Evolutionary conservation across 2,113 vertebrate species (phyloP).

Genomic region (Phalacrocorax brasilianus): DNA sequence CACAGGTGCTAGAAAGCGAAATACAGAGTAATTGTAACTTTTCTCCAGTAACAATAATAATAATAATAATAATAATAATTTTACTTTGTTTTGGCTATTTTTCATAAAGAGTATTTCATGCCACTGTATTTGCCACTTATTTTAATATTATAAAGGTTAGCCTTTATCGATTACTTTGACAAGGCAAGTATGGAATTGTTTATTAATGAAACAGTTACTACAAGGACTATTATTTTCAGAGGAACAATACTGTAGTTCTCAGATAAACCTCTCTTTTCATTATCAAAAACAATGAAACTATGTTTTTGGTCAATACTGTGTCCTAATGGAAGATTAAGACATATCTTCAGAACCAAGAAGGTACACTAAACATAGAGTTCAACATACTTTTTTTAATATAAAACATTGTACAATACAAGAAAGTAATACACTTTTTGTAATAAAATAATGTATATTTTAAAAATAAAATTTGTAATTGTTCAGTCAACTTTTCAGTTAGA

Average conservation of each 20-base stretch:
- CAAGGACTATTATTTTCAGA: not conserved
- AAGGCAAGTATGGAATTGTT: not conserved
- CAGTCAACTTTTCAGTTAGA: not conserved
- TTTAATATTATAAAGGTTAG: not conserved
- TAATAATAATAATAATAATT: not conserved
- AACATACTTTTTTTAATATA: not conserved
- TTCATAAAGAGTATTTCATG: not conserved
- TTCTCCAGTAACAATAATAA: not conserved
- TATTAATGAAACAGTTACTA: not conserved
- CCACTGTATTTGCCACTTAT: not conserved
- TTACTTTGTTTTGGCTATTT: not conserved
- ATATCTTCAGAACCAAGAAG: too few species aligned
- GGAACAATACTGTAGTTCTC: not conserved
- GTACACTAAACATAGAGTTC: not conserved
- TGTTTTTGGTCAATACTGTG: not conserved
- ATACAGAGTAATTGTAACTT: not conserved
- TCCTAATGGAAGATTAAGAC: not conserved
- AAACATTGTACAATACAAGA: rapidly evolving
- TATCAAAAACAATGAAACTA: not conserved
- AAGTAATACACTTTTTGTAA: not conserved
- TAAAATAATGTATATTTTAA: not conserved
- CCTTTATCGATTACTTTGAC: not conserved
- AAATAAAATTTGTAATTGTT: not conserved
- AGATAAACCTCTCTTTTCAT: not conserved
- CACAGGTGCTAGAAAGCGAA: not conserved